These are phyloP conservation scores for Chondrosia reniformis DNA, from an alignment of 37 sponge, comb jelly and placozoan species.

Conservation along the genomic window DNA sequence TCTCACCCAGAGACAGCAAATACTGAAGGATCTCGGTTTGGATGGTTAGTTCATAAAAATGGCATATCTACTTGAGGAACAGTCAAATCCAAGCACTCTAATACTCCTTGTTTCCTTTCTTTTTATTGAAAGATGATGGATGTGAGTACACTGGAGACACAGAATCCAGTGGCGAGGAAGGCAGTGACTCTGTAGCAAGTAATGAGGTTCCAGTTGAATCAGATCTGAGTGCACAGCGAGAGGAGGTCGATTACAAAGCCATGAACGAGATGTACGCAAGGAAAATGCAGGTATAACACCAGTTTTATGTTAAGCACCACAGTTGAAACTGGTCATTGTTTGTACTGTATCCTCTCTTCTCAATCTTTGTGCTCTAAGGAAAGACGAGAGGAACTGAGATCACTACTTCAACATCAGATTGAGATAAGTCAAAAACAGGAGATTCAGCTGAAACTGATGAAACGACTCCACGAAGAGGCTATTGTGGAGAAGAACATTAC, in stretches of 20 bases:
- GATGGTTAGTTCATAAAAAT: slow-evolving; percentile 20
- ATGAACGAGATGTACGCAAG: background rate
- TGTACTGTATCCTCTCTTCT: too few species aligned
- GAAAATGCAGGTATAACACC: background rate
- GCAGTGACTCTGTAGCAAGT: too few species aligned
- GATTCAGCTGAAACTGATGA: slow-evolving; percentile 42
- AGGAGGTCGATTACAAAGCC: slow-evolving; percentile 3
- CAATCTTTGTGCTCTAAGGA: background rate
- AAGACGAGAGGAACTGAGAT: slow-evolving; percentile 7
- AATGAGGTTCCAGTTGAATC: background rate
- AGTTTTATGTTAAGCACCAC: too few species aligned
- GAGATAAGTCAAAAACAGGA: slow-evolving; percentile 16
- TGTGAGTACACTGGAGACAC: too few species aligned
- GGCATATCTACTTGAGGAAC: too few species aligned
- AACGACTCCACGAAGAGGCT: slow-evolving; percentile 38
- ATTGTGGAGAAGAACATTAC: slow-evolving; percentile 45
- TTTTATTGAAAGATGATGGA: too few species aligned
- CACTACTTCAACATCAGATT: slow-evolving; percentile 12
- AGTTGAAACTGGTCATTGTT: too few species aligned
- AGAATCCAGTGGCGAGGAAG: too few species aligned
- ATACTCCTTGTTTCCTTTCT: background rate
- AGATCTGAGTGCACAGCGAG: background rate
- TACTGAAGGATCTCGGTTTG: slow-evolving; percentile 43
- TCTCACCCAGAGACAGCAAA: background rate
- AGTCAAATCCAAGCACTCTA: background rate